Conservation (phyloP, 2,113 vertebrate species). For the Phyllostomus discolor region DNA sequence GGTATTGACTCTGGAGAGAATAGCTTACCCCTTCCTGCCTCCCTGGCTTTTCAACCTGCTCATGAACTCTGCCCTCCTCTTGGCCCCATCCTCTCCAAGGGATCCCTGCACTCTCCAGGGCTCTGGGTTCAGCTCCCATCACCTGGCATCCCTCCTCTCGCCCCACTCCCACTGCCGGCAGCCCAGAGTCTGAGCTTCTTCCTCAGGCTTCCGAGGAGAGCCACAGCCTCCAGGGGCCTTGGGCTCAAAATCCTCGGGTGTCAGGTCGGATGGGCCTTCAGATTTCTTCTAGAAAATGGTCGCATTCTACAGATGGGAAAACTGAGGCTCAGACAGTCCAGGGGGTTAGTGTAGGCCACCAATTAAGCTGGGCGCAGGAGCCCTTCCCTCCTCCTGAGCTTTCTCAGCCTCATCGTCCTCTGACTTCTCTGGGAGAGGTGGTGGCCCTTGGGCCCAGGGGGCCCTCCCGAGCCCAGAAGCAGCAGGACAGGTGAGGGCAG, state of each 20-base stretch:
- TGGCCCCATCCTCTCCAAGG: background rate
- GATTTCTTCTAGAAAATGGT: background rate
- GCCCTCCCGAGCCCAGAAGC: background rate
- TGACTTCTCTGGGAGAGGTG: background rate
- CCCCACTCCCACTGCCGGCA: accelerated
- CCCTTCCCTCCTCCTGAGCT: background rate
- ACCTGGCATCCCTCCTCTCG: no score
- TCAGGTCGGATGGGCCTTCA: background rate
- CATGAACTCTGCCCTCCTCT: background rate
- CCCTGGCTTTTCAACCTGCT: background rate
- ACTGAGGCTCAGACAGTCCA: background rate
- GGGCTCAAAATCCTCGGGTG: background rate
- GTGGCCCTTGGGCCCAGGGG: no score
- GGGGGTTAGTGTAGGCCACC: background rate
- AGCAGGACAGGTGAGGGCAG: background rate
- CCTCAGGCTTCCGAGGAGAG: background rate
- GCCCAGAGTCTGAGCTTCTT: background rate
- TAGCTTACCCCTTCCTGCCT: background rate
- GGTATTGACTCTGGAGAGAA: background rate
- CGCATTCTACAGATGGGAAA: background rate
- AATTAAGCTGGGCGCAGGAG: slow-evolving; percentile 57
- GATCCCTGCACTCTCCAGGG: background rate
- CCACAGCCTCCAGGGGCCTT: background rate
- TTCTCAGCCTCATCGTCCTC: background rate
- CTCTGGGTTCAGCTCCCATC: background rate